Evolutionary conservation across 2,888 invertebrate species (phyloP).

Genomic region (Sminthurinus aureus): DNA sequence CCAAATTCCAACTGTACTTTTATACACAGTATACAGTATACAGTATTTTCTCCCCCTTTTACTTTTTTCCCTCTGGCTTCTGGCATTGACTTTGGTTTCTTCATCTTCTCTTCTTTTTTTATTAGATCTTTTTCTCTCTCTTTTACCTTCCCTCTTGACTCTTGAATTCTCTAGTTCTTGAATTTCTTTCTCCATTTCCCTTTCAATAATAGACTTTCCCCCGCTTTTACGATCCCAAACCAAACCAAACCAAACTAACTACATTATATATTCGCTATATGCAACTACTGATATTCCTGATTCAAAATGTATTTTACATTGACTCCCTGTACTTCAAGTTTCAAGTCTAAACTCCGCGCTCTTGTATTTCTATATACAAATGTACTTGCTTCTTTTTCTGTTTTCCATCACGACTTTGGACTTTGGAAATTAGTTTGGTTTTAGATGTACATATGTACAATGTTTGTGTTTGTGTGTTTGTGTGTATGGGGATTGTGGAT

Average conservation of each 20-base stretch:
- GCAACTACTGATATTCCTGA: no score
- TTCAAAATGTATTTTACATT: no score
- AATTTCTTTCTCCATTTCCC: constrained; percentile 36
- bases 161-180: not conserved
- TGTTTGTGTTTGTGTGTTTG: no score
- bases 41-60: not conserved
- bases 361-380: no score
- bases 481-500: no score
- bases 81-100: not conserved
- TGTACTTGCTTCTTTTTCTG: no score
- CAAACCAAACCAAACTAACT: no score
- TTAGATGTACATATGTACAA: no score
- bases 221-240: not conserved
- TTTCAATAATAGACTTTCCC: constrained; percentile 34
- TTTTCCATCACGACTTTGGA: no score
- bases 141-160: constrained; percentile 5
- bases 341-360: no score
- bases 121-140: not conserved
- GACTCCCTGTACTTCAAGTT: no score
- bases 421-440: no score
- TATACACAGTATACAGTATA: not conserved
- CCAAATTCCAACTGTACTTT: not conserved
- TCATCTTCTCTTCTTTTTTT: not conserved
- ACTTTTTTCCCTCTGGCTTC: constrained; percentile 10
- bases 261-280: not conserved